Conservation (phyloP, 2,888 invertebrate species). For the Panopea generosa region DNA sequence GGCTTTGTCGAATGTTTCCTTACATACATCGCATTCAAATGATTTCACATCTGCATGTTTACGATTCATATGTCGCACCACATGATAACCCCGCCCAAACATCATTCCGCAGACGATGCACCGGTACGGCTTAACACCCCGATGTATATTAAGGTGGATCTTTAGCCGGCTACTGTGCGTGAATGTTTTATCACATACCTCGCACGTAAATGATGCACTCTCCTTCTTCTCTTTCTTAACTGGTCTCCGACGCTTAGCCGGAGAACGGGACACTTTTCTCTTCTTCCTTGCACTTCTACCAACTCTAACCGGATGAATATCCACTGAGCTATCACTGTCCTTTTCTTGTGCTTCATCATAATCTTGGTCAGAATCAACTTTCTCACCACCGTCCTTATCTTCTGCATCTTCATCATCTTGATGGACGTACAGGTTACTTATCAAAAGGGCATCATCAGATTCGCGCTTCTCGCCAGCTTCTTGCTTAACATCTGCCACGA, state of each 20-base stretch:
- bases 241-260: neutral
- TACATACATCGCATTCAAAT: conserved; percentile 37
- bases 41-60: conserved; percentile 25
- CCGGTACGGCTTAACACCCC: conserved; percentile 21
- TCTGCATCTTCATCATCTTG: no score
- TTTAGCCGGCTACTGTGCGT: conserved; percentile 2
- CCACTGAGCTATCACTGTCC: no score
- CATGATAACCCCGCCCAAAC: conserved; percentile 40
- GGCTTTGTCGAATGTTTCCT: conserved; percentile 19
- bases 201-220: conserved; percentile 23
- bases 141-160: conserved; percentile 33
- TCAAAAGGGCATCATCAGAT: no score
- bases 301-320: no score
- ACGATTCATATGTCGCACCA: conserved; percentile 42
- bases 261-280: no score
- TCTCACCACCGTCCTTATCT: no score
- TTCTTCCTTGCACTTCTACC: no score
- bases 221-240: neutral
- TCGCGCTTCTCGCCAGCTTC: neutral
- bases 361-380: no score
- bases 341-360: no score
- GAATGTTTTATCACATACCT: conserved; percentile 36
- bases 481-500: neutral
- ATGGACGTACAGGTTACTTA: no score
- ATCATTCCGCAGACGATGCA: conserved; percentile 38